phyloP scores from a whole-genome alignment of 2,888 invertebrate genomes.

The Aromia moschata region DNA sequence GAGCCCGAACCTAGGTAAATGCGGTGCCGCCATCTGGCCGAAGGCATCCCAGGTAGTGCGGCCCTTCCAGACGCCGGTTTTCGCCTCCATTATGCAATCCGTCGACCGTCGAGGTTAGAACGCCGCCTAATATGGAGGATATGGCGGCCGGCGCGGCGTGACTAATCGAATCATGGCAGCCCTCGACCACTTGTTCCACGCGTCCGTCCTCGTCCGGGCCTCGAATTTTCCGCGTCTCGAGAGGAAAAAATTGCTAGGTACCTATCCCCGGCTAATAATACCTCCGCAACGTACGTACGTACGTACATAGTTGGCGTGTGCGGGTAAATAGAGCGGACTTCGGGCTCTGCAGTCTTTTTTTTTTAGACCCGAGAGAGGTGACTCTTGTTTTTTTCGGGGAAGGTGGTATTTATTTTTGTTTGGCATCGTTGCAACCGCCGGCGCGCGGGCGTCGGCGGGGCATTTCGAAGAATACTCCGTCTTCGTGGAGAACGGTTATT shows the following conservation, averaged over 20 bases:
- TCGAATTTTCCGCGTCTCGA: background rate
- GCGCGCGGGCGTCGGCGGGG: too few species aligned
- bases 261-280: conserved; percentile 15
- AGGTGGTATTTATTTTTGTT: background rate
- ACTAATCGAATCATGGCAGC: conserved; percentile 24
- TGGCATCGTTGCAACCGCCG: too few species aligned
- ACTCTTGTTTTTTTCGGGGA: background rate
- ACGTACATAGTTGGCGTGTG: conserved; percentile 9
- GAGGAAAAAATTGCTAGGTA: conserved; percentile 6
- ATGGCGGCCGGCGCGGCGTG: conserved; percentile 15
- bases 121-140: conserved; percentile 17
- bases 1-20: conserved; percentile 70
- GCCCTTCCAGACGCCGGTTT: background rate
- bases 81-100: background rate
- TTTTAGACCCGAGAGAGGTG: background rate
- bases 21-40: conserved; percentile 16
- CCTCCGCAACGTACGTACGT: too few species aligned
- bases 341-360: background rate
- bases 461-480: too few species aligned
- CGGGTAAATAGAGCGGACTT: background rate
- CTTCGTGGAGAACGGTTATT: too few species aligned
- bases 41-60: conserved; percentile 10
- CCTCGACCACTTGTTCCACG: too few species aligned
- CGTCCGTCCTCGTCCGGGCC: background rate
- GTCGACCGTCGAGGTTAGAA: background rate